A percentile compares a stretch with the other conserved stretches of the same genome.
Evolutionary conservation across 2,888 invertebrate genomes (phyloP).

Genomic region (Watsonalla binaria): DNA sequence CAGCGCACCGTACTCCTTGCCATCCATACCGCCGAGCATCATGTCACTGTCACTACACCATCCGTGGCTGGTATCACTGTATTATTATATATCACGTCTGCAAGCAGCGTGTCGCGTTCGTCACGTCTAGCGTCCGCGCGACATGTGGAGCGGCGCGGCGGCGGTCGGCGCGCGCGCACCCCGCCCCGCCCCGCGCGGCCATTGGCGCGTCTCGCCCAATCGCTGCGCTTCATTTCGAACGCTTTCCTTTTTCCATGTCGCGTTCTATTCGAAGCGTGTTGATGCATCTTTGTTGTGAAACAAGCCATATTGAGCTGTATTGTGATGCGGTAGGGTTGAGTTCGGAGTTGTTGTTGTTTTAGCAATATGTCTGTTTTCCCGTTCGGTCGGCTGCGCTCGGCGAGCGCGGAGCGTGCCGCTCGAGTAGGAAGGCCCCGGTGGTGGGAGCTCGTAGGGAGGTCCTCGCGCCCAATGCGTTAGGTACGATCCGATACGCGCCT

Average conservation of each 20-base stretch:
- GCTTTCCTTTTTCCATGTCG: conserved; percentile 73
- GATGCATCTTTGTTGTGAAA: conserved; percentile 46
- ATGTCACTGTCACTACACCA: conserved; percentile 45
- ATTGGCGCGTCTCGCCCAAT: conserved; percentile 71
- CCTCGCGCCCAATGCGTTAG: conserved; percentile 12
- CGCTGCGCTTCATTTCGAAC: conserved; percentile 73
- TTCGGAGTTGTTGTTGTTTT: conserved; percentile 5
- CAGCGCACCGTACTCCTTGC: conserved; percentile 75
- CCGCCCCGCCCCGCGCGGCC: conserved; percentile 58
- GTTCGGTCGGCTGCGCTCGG: conserved; percentile 72
- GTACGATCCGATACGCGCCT: conserved; percentile 20
- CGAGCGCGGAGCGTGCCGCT: conserved; percentile 49
- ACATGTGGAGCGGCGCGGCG: conserved; percentile 31
- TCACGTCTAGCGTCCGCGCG: conserved; percentile 36
- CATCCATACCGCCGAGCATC: conserved; percentile 74
- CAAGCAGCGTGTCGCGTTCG: conserved; percentile 32
- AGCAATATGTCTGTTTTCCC: conserved; percentile 67
- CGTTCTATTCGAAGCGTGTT: conserved; percentile 74
- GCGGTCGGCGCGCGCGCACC: conserved; percentile 26
- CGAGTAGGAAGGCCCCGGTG: conserved; percentile 34
- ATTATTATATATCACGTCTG: conserved; percentile 11
- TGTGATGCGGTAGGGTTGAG: neutral
- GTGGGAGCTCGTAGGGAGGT: conserved; percentile 8
- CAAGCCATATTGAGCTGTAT: conserved; percentile 27
- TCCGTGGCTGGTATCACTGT: conserved; percentile 15